Conservation (phyloP, 2,113 vertebrate species). For the Tragelaphus imberbis region DNA sequence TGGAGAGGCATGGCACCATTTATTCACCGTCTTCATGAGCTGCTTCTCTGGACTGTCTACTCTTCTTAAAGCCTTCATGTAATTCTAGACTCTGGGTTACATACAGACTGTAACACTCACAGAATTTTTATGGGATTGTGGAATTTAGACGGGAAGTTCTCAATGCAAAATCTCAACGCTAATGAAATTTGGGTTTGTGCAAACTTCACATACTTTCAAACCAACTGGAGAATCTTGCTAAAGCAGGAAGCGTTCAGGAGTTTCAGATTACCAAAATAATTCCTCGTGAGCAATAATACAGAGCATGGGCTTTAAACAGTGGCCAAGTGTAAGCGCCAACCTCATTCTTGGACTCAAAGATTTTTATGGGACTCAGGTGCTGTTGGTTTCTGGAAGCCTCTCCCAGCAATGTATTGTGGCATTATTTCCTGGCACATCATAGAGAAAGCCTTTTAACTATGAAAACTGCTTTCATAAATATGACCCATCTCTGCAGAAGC, state of each 20-base stretch:
- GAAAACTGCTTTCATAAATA: slow-evolving; percentile 27
- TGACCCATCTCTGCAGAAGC: not conserved
- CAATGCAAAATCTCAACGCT: not conserved
- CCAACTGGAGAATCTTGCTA: not conserved
- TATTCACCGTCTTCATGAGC: too few species aligned
- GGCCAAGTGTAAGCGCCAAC: not conserved
- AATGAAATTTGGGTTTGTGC: not conserved
- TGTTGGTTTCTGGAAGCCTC: not conserved
- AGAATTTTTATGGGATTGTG: not conserved
- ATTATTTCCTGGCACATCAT: not conserved
- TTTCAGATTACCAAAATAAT: not conserved
- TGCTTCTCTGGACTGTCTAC: not conserved
- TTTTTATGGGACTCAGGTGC: not conserved
- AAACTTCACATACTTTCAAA: not conserved
- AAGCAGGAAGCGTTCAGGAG: not conserved
- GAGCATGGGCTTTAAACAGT: not conserved
- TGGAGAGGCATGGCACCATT: not conserved
- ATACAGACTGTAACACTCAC: not conserved
- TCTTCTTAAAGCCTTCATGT: not conserved
- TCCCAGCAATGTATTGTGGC: not conserved
- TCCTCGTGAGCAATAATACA: not conserved
- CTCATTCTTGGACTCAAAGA: not conserved
- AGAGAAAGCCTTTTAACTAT: not conserved
- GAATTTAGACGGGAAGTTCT: not conserved
- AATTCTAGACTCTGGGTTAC: not conserved